Base-by-base conservation (phyloP, 2,888 invertebrate genomes). In the Agelastica alni region DNA sequence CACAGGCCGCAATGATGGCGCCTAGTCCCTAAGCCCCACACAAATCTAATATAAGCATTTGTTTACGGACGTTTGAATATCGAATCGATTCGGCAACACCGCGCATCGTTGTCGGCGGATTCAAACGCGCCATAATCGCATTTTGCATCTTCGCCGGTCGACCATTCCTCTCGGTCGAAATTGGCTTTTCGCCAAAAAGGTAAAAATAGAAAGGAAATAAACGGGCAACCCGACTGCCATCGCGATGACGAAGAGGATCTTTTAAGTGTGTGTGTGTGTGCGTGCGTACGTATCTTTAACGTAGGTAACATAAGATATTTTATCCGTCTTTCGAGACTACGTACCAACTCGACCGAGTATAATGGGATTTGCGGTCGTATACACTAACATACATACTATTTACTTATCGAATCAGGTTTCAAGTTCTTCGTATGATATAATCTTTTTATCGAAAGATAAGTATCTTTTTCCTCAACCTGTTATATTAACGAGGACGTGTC, bases 281-380 rank as follows among this genome's bases (percentile, higher is more conserved):
- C n/a, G n/a, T n/a, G n/a, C n/a, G n/a, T n/a, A n/a, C n/a, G n/a
- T 45, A 34, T 34, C 34, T 45, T 45, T 14, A 45, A 45, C 34
- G 45, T n/a, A 34, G 32, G 45, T 45, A 45, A 45, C 45, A 45
- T 45, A n/a, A n/a, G 45, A 45, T 45, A 45, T 45, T 34, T 45
- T 26, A 34, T 44, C 44, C 12, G 44, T 31, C 32, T 18, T 45
- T 7, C n/a, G 20, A 45, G 32, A 32, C 31, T 32, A 18, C 20
- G 20, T 13, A 34, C 44, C 44, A 32, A 45, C 16, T 45, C 44
- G 12, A 44, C 44, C 44, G 44, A n/a, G 13, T 6, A 17, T 32
- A 44, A 45, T 45, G 18, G 17, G 30, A 44, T 34, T 45, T 45
- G 44, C 14, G 5, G 32, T 20, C 14, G 9, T 26, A 9, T 26